phyloP scores from a whole-genome alignment of 2,797 vertebrate genomes.

The Cirrhinus molitorella region DNA sequence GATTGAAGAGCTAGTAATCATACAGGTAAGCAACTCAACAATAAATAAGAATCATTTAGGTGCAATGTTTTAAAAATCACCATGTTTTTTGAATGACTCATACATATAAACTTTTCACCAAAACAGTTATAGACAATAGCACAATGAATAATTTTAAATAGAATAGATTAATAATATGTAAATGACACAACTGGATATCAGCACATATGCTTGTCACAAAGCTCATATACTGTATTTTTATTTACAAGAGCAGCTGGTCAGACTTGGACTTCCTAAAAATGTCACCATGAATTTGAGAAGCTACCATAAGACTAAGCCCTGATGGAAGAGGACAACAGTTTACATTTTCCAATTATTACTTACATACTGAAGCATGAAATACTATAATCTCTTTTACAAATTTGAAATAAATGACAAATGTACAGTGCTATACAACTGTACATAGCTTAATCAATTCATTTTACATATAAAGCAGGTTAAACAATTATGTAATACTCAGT shows the following conservation, averaged over 20 bases:
- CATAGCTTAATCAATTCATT: neutral
- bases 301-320: neutral
- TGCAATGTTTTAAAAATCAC: neutral
- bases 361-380: no score
- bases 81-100: neutral
- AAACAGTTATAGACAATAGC: neutral
- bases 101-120: neutral
- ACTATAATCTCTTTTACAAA: no score
- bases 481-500: neutral
- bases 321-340: neutral
- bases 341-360: neutral
- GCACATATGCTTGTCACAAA: neutral
- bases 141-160: neutral
- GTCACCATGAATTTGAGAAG: neutral
- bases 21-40: neutral
- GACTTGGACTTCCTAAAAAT: neutral
- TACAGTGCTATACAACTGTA: neutral
- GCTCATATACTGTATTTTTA: conserved; percentile 10
- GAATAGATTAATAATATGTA: neutral
- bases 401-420: neutral
- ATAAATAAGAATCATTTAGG: neutral
- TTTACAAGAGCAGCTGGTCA: neutral
- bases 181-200: neutral
- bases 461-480: neutral
- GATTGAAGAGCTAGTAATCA: neutral